phyloP scores from a whole-genome alignment of 1,140 invertebrate genomes.

The Delia radicum region DNA sequence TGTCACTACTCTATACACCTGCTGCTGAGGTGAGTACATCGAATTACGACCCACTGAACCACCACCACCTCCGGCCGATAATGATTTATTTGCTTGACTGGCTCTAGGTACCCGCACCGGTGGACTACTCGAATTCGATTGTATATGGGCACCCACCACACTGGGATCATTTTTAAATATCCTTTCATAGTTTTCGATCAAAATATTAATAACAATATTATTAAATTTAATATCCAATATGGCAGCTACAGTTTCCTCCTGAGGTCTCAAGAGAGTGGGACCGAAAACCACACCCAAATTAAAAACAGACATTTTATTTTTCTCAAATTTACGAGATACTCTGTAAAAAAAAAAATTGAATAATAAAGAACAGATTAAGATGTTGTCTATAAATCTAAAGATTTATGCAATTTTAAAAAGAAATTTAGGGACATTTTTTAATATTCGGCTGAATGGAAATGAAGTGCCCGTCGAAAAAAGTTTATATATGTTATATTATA shows the following conservation, averaged over 20 bases:
- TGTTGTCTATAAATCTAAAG: no score
- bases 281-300: constrained; percentile 99
- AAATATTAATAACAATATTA: constrained; percentile 95
- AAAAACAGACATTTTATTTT: constrained; percentile 95
- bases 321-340: constrained; percentile 79
- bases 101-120: constrained; percentile 48
- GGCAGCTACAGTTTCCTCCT: constrained; percentile 94
- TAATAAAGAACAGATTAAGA: not conserved
- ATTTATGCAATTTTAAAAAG: no score
- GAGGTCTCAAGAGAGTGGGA: constrained; percentile 90
- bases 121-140: constrained; percentile 44
- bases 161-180: constrained; percentile 63
- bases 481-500: no score
- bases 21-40: constrained; percentile 49
- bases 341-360: constrained; percentile 59
- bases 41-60: constrained; percentile 36
- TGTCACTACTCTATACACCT: constrained; percentile 45
- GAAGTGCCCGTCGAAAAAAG: no score
- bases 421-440: no score
- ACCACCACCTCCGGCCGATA: constrained; percentile 35
- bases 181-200: constrained; percentile 88
- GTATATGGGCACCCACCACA: constrained; percentile 50
- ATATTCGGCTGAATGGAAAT: no score
- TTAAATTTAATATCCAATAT: constrained; percentile 99
- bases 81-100: constrained; percentile 41